Conservation (phyloP, 2,113 vertebrate genomes). For the Cyanistes caeruleus region DNA sequence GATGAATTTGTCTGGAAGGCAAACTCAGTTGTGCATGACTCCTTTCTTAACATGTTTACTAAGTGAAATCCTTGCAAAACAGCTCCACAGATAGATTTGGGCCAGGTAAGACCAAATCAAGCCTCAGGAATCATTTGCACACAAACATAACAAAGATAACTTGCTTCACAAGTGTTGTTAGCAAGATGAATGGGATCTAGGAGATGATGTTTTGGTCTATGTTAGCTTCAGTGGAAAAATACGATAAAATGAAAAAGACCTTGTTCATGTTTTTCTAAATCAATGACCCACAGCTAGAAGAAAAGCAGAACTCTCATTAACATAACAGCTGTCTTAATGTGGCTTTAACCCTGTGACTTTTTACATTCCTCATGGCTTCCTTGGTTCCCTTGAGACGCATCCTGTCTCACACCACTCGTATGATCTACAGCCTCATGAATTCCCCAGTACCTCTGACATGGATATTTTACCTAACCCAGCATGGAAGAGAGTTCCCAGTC, state of each 20-base stretch:
- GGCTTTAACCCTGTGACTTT: conserved; percentile 87
- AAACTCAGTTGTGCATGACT: neutral
- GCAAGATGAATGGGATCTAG: neutral
- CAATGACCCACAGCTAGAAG: conserved; percentile 75
- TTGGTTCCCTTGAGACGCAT: conserved; percentile 82
- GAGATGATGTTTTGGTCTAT: neutral
- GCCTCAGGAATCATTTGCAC: neutral
- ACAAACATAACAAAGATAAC: neutral
- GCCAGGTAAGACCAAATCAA: neutral
- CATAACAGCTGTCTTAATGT: conserved; percentile 88
- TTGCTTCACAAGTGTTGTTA: neutral
- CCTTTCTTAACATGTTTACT: neutral
- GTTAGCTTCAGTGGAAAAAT: conserved; percentile 57
- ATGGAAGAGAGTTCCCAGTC: conserved; percentile 79
- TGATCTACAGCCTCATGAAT: conserved; percentile 84
- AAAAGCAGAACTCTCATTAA: conserved; percentile 80
- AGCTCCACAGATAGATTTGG: neutral
- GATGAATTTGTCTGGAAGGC: conserved; percentile 34
- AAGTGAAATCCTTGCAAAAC: neutral
- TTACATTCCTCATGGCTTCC: conserved; percentile 84
- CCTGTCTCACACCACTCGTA: conserved; percentile 75
- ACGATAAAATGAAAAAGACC: conserved; percentile 58
- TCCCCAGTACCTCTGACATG: conserved; percentile 83
- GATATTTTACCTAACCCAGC: conserved; percentile 84
- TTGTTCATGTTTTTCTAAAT: conserved; percentile 75